phyloP scores from a whole-genome alignment of 2,797 vertebrate genomes.

The Distichodus sexfasciatus region DNA sequence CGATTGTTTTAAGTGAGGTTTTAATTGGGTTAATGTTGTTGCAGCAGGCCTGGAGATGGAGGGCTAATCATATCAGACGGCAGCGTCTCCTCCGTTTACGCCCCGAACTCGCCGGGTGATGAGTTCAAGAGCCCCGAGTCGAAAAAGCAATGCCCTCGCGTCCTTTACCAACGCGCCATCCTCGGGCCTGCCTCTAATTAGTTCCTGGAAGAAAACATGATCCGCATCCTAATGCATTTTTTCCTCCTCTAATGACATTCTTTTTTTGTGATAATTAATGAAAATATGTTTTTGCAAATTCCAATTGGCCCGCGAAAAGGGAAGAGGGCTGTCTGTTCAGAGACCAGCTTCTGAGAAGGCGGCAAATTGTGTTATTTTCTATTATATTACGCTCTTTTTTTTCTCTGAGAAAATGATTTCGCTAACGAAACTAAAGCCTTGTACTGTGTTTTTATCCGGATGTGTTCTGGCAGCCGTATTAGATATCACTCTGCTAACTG shows the following conservation, averaged over 20 bases:
- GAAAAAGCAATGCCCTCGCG: constrained; percentile 41
- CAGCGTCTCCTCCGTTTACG: constrained; percentile 9
- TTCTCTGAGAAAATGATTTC: neutral
- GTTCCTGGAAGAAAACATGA: constrained; percentile 31
- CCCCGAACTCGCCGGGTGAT: constrained; percentile 13
- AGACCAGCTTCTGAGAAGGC: neutral
- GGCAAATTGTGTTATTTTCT: constrained; percentile 1
- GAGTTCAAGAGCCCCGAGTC: constrained; percentile 25
- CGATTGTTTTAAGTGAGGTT: constrained; percentile 28
- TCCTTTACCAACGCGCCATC: constrained; percentile 12
- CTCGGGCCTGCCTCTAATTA: constrained; percentile 39
- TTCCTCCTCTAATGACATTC: constrained; percentile 33
- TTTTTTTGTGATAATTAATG: constrained; percentile 30
- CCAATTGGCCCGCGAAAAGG: constrained; percentile 1
- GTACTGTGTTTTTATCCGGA: neutral
- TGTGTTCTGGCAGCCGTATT: constrained; percentile 4
- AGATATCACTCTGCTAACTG: constrained; percentile 2
- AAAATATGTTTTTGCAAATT: constrained; percentile 26
- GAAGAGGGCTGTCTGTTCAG: neutral
- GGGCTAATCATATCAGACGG: constrained; percentile 14
- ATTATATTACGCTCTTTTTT: neutral
- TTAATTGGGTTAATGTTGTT: constrained; percentile 41
- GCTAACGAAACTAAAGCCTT: neutral
- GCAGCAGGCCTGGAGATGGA: constrained; percentile 10
- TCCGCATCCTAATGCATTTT: constrained; percentile 31